Conservation (phyloP, 2,888 invertebrate genomes). For the Buathra laborator region DNA sequence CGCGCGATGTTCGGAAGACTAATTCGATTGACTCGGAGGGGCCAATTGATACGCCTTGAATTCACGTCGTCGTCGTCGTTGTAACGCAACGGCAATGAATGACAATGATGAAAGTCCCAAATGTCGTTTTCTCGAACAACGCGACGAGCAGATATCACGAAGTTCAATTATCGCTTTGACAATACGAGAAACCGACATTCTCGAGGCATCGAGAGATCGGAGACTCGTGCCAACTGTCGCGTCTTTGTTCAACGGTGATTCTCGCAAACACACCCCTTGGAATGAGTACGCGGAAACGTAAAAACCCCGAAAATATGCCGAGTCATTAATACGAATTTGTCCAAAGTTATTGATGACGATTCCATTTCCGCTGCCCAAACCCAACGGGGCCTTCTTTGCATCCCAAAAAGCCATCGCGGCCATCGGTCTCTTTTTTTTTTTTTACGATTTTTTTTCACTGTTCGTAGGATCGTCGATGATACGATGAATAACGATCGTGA, state of each 20-base stretch:
- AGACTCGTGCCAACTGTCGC: slow-evolving; percentile 77
- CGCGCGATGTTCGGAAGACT: not conserved
- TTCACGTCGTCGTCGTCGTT: not conserved
- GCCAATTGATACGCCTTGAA: slow-evolving; percentile 22
- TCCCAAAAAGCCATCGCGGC: slow-evolving; percentile 28
- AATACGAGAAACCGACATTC: slow-evolving; percentile 75
- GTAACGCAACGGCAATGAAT: slow-evolving; percentile 9
- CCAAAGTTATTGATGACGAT: slow-evolving; percentile 79
- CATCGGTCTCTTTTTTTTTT: slow-evolving; percentile 5
- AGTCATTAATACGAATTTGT: slow-evolving; percentile 84
- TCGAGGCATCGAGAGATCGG: slow-evolving; percentile 9
- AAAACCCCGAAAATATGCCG: slow-evolving; percentile 74
- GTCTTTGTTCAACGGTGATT: slow-evolving; percentile 67
- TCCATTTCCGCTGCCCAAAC: slow-evolving; percentile 75
- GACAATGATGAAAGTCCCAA: slow-evolving; percentile 58
- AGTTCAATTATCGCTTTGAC: slow-evolving; percentile 71
- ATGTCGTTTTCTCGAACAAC: slow-evolving; percentile 63
- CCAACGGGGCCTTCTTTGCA: slow-evolving; percentile 51
- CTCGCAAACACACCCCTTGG: slow-evolving; percentile 32
- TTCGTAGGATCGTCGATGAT: slow-evolving; percentile 30
- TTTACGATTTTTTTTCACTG: not conserved
- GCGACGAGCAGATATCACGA: slow-evolving; percentile 58
- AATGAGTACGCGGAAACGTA: slow-evolving; percentile 75
- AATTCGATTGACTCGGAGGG: slow-evolving; percentile 34
- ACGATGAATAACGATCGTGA: slow-evolving; percentile 39